A percentile compares a stretch with the other conserved stretches of the same genome.
These are phyloP conservation scores for Callyntrura guangdongensis DNA, from an alignment of 2,888 invertebrate species.

Conservation along the genomic window DNA sequence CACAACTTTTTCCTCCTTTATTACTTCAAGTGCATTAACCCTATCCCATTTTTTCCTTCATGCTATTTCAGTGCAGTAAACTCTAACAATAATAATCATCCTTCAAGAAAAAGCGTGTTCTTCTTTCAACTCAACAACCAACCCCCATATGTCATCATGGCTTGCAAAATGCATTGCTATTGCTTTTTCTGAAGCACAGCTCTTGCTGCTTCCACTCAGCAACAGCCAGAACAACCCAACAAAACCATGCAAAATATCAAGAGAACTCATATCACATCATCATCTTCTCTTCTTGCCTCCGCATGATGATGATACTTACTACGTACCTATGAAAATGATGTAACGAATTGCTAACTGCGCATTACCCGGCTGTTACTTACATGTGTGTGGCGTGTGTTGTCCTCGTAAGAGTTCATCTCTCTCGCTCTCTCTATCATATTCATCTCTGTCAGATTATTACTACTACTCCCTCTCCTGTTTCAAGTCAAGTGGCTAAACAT, in stretches of 20 bases:
- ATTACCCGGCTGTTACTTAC: constrained; percentile 57
- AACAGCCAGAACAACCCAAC: background rate
- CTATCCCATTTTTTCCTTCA: constrained; percentile 59
- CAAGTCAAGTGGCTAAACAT: constrained; percentile 16
- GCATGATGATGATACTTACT: constrained; percentile 32
- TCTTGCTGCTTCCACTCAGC: background rate
- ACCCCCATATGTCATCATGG: no score
- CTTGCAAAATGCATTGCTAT: no score
- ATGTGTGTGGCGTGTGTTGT: constrained; percentile 33
- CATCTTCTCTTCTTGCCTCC: constrained; percentile 39
- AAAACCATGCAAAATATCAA: background rate
- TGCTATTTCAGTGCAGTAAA: constrained; percentile 35
- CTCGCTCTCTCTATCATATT: background rate
- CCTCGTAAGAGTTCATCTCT: constrained; percentile 63
- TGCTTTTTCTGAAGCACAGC: no score
- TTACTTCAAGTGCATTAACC: constrained; percentile 65
- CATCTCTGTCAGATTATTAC: no score
- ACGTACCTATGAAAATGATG: no score
- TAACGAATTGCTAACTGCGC: constrained; percentile 73
- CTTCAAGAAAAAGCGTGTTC: constrained; percentile 2
- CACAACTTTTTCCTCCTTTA: constrained; percentile 21
- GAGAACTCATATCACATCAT: constrained; percentile 3
- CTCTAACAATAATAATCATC: constrained; percentile 10
- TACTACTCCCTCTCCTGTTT: no score
- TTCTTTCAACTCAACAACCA: constrained; percentile 22